A percentile compares a stretch with the other conserved stretches of the same genome.
Evolutionary conservation across 2,888 invertebrate genomes (phyloP).

Genomic region (Plutella xylostella): DNA sequence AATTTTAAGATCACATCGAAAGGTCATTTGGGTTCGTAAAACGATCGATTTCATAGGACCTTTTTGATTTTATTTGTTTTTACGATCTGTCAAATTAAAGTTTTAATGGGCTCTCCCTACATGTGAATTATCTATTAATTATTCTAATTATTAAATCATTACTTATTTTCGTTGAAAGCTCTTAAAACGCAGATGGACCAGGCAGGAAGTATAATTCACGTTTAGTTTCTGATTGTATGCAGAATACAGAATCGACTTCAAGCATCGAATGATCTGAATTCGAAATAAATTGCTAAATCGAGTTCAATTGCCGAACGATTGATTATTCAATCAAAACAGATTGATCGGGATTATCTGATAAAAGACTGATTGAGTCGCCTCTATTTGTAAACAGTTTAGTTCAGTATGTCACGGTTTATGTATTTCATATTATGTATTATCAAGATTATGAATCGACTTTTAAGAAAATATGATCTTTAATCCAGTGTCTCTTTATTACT

Average conservation of each 20-base stretch:
- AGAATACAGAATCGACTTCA: neutral
- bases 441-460: too few species aligned
- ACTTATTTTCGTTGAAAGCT: too few species aligned
- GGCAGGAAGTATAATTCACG: neutral
- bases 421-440: too few species aligned
- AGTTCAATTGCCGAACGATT: constrained; percentile 66
- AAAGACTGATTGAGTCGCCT: constrained; percentile 30
- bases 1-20: constrained; percentile 53
- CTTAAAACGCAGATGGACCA: neutral
- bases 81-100: constrained; percentile 22
- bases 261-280: constrained; percentile 4
- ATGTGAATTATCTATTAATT: constrained; percentile 1
- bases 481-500: too few species aligned
- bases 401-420: too few species aligned
- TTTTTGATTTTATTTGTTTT: constrained; percentile 30
- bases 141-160: neutral
- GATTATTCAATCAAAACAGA: constrained; percentile 66
- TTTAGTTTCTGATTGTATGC: neutral
- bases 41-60: constrained; percentile 35
- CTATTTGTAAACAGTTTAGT: constrained; percentile 7
- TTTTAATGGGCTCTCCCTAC: neutral
- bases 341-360: constrained; percentile 66
- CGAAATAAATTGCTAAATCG: constrained; percentile 33
- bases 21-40: constrained; percentile 40
- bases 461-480: too few species aligned